A percentile compares a stretch with the other conserved stretches of the same genome.
Evolutionary conservation across 2,797 vertebrate genomes (phyloP).

Genomic region (Rhadinocentrus ornatus): DNA sequence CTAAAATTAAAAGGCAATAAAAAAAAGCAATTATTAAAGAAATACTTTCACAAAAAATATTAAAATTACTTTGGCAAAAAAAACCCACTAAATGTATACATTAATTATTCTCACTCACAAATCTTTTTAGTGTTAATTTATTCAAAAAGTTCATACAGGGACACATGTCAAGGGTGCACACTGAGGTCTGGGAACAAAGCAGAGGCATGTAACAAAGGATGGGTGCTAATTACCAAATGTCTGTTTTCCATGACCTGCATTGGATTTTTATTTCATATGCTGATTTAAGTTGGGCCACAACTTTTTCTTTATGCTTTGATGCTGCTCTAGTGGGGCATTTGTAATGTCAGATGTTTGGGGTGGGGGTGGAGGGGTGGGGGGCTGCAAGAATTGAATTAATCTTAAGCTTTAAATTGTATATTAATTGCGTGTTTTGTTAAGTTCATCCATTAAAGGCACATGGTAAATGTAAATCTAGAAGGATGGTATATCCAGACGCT

Average conservation of each 20-base stretch:
- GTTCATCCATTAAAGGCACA: slow-evolving; percentile 2
- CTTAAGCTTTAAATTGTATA: background rate
- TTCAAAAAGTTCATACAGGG: slow-evolving; percentile 65
- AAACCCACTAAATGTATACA: slow-evolving; percentile 30
- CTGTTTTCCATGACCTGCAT: slow-evolving; percentile 33
- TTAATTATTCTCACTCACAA: slow-evolving; percentile 36
- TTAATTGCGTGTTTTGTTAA: background rate
- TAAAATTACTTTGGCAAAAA: slow-evolving; percentile 29
- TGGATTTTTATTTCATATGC: slow-evolving; percentile 20
- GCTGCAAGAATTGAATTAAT: slow-evolving; percentile 6
- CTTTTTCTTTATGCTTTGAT: slow-evolving; percentile 15
- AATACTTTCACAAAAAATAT: slow-evolving; percentile 50
- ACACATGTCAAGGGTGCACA: slow-evolving; percentile 57
- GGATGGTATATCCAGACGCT: background rate
- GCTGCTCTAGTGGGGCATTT: background rate
- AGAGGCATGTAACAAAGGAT: slow-evolving; percentile 37
- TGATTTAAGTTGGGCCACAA: slow-evolving; percentile 22
- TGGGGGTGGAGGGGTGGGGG: too few species aligned
- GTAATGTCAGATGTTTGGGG: background rate
- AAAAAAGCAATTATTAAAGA: slow-evolving; percentile 67
- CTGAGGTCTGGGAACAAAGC: slow-evolving; percentile 51
- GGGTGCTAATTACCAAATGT: slow-evolving; percentile 56
- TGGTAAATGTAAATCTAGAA: background rate
- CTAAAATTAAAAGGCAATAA: slow-evolving; percentile 64
- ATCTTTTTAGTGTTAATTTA: slow-evolving; percentile 59